Conservation (phyloP, 2,888 invertebrate species). For the Apantesis nais region DNA sequence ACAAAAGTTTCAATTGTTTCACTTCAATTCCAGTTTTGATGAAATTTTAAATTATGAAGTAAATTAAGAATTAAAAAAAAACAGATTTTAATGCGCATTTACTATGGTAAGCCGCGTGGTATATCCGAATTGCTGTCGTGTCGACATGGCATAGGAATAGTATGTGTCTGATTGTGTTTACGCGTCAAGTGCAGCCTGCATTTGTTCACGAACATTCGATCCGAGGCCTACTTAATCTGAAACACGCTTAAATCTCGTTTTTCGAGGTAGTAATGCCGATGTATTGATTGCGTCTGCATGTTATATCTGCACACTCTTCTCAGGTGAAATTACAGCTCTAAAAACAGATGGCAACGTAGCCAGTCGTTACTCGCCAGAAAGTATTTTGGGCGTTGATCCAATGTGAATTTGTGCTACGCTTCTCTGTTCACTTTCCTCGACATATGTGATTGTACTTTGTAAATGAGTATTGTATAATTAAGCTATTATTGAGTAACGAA, state of each 20-base stretch:
- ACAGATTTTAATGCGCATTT: constrained; percentile 34
- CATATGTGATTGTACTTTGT: constrained; percentile 49
- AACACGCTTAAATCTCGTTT: constrained; percentile 26
- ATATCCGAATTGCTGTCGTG: constrained; percentile 54
- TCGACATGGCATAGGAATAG: constrained; percentile 48
- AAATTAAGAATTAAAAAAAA: constrained; percentile 33
- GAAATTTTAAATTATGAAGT: constrained; percentile 21
- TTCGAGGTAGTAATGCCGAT: constrained; percentile 26
- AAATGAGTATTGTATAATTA: constrained; percentile 58
- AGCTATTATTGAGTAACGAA: constrained; percentile 60
- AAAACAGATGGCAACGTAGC: constrained; percentile 38
- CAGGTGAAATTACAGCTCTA: constrained; percentile 36
- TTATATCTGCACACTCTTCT: constrained; percentile 32
- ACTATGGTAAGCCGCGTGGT: constrained; percentile 36
- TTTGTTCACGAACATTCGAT: constrained; percentile 33
- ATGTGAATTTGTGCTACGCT: constrained; percentile 30
- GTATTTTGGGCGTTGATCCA: constrained; percentile 30
- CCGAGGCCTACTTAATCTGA: constrained; percentile 27
- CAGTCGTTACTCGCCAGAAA: constrained; percentile 16
- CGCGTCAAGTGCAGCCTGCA: constrained; percentile 41
- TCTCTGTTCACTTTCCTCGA: constrained; percentile 37
- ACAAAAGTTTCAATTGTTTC: neutral
- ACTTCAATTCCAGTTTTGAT: constrained; percentile 1
- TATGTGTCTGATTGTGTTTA: constrained; percentile 40
- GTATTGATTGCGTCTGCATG: constrained; percentile 47